Base-by-base conservation (phyloP, 1,140 invertebrate species). In the Trachelipus rathkii region DNA sequence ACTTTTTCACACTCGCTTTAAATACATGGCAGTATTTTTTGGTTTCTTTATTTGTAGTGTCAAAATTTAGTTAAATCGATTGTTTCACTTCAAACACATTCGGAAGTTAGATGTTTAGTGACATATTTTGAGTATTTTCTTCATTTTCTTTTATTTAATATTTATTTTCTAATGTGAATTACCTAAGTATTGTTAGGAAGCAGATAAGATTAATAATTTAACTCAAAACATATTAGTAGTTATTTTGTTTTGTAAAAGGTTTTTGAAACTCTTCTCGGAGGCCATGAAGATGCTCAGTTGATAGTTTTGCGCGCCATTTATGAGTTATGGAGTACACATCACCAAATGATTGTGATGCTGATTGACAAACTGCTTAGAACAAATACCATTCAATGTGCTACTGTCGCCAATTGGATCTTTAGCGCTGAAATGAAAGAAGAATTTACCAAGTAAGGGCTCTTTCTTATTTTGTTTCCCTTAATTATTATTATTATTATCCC, bases 321-420 rank as follows among this genome's bases (percentile, higher is more conserved):
- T 87, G 94, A 96, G 82, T 87, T 98, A 0, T 99, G 97, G 97
- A 90, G 90, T 81, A 90, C 92, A 81, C 95, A 99, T 86, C 93
- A 95, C 82, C 97, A 89, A 88, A 97, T 99, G 95, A 92, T 99
- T 88, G 91, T 92, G 50, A 94, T 99, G 0, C 87, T 99, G 0
- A 92, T 97, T 6, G 96, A 99, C 85, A 98, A 99, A 87, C 90
- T 99, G 87, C 87, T 99, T 5, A 98, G 99, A 86, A 97, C 95
- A 50, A 94, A 98, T 84, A 94, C 99, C 68, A 92, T 99, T 15
- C 95, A 98, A 83, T 97, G 95, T 84, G 94, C 95, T 77, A 92
- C 96, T 10, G 95, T 99, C 11, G 96, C 96, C 43, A 98, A 96
- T 82, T 99, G 97, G 97, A 92, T 99, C 74, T 99, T 99, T 87